These are phyloP conservation scores for Mobula birostris DNA, from an alignment of 2,113 vertebrate species.

Conservation along the genomic window DNA sequence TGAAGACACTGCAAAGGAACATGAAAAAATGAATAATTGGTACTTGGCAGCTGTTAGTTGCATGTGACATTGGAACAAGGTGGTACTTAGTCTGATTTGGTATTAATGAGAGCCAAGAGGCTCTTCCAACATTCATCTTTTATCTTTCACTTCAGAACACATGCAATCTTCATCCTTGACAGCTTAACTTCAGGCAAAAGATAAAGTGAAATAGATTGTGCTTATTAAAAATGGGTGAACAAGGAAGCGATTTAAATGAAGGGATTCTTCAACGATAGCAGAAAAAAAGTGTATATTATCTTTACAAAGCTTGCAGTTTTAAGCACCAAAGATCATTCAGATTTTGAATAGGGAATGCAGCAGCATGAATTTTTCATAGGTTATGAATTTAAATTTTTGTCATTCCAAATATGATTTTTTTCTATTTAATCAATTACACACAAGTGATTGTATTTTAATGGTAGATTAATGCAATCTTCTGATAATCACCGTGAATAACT, in stretches of 20 bases:
- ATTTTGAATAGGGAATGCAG: not conserved
- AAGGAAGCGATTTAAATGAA: conserved; percentile 10
- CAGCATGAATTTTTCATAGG: not conserved
- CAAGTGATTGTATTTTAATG: not conserved
- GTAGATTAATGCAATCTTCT: not conserved
- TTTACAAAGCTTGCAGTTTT: not conserved
- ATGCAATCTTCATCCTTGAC: not conserved
- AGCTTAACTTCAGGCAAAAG: conserved; percentile 8
- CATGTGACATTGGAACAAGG: not conserved
- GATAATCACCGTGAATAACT: not conserved
- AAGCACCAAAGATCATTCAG: not conserved
- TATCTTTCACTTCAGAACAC: not conserved
- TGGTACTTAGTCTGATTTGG: not conserved
- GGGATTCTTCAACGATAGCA: not conserved
- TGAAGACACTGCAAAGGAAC: not conserved
- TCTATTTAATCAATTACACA: not conserved
- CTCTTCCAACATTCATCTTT: conserved; percentile 7
- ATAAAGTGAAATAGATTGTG: not conserved
- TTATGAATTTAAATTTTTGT: not conserved
- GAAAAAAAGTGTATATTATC: not conserved
- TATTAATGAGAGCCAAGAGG: conserved; percentile 11
- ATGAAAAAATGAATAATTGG: not conserved
- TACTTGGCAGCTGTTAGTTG: not conserved
- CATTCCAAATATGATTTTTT: not conserved
- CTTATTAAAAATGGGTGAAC: not conserved